Base-by-base conservation (phyloP, 2,888 invertebrate species). In the Epinotia brunnichana region DNA sequence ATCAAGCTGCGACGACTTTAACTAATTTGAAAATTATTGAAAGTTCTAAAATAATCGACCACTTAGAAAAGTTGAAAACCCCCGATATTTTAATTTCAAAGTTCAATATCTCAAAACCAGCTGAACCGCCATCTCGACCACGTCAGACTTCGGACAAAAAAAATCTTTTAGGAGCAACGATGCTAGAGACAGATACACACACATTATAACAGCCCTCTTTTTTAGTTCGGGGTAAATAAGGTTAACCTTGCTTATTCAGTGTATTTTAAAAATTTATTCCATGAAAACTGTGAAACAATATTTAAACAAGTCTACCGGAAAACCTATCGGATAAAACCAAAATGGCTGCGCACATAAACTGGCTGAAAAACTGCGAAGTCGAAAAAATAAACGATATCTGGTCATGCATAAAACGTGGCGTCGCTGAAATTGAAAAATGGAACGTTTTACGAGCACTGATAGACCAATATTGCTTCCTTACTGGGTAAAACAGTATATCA, bases 331-430 rank as follows among this genome's bases (percentile, higher is more conserved):
- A 17, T 59, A n/a, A 51, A 59, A 56, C 24, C 7, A 62, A 62
- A 48, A 62, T 51, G 9, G 19, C 41, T 9, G 35, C 15, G 29
- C 29, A 51, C 4, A 15, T 21, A n/a, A 44, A 35, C 1, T 59
- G 39, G 61, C n/a, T 24, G 15, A 44, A 62, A 62, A 62, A 21
- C 44, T 41, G 2, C 15, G 13, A 41, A 21, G 19, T 24, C 21
- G 51, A 51, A 63, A 53, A 63, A 63, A 63, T 29, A 63, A 63
- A 63, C 7, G 63, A 17, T 63, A 53, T 35, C 51, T 4, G 24
- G 15, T 21, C 5, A 29, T 53, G 48, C 62, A 63, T 63, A 53
- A 53, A 53, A 51, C 63, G 35, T 53, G 13, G 48, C 13, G 17
- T 63, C 17, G 7, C 5, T 13, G 15, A 29, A 63, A 63, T 63